Conservation (phyloP, 2,888 invertebrate species). For the Artemia sinica region DNA sequence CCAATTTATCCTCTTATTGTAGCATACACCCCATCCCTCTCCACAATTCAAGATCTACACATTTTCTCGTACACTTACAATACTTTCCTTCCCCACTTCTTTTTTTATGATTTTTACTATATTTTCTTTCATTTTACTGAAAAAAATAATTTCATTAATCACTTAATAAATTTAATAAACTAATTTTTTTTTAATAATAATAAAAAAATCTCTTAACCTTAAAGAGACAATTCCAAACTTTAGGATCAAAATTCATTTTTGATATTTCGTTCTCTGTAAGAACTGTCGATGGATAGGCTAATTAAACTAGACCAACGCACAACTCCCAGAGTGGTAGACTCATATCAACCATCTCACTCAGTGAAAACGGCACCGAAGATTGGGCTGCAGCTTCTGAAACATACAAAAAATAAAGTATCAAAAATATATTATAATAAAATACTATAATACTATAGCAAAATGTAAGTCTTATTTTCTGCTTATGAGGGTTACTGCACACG, state of each 20-base stretch:
- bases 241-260: slow-evolving; percentile 35
- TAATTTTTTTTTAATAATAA: too few species aligned
- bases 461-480: too few species aligned
- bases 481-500: too few species aligned
- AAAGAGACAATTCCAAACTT: slow-evolving; percentile 59
- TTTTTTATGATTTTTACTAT: too few species aligned
- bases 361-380: slow-evolving; percentile 47
- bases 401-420: not conserved
- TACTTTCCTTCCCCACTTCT: too few species aligned
- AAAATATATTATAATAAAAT: not conserved
- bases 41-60: too few species aligned
- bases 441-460: not conserved
- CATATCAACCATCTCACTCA: slow-evolving; percentile 50
- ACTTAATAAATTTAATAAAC: too few species aligned
- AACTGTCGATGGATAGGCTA: slow-evolving; percentile 63
- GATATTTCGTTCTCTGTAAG: slow-evolving; percentile 32
- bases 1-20: too few species aligned
- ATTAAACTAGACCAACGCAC: slow-evolving; percentile 63
- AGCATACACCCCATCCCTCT: too few species aligned
- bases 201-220: slow-evolving; percentile 36
- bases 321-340: slow-evolving; percentile 56
- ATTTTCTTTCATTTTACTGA: too few species aligned
- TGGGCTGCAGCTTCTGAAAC: not conserved
- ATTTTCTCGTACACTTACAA: too few species aligned
- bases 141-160: too few species aligned